Evolutionary conservation across 2,113 vertebrate genomes (phyloP).

Genomic region (Aythya baeri): DNA sequence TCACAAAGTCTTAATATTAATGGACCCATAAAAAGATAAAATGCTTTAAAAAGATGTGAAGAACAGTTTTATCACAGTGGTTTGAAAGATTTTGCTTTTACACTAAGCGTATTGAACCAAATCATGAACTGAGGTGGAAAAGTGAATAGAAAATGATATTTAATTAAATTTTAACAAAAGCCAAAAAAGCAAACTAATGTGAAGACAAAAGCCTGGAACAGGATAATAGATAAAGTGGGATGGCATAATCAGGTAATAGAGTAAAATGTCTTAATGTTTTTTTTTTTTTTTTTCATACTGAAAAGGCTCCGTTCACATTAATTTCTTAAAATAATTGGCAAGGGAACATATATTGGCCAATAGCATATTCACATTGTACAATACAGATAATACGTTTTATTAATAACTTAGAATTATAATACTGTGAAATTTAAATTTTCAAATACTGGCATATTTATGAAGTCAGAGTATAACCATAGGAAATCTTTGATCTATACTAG

Average conservation of each 20-base stretch:
- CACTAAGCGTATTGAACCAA: background rate
- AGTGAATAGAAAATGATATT: background rate
- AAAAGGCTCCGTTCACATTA: constrained; percentile 1
- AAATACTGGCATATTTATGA: background rate
- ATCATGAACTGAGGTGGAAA: background rate
- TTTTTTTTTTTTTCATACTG: background rate
- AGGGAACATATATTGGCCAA: background rate
- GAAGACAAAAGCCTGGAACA: background rate
- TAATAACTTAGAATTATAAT: background rate
- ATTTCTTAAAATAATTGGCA: background rate
- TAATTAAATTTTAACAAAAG: background rate
- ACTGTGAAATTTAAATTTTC: background rate
- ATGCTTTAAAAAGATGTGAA: background rate
- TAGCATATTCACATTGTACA: background rate
- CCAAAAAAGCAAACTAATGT: background rate
- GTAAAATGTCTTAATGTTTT: background rate
- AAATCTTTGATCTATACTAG: background rate
- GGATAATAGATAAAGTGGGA: background rate
- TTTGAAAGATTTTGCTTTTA: background rate
- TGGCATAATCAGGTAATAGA: background rate
- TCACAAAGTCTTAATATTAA: background rate
- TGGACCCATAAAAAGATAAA: background rate
- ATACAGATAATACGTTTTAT: background rate
- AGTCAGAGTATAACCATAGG: background rate
- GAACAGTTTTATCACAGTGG: background rate